phyloP scores from a whole-genome alignment of 2,113 vertebrate species.

The Raphicerus campestris region DNA sequence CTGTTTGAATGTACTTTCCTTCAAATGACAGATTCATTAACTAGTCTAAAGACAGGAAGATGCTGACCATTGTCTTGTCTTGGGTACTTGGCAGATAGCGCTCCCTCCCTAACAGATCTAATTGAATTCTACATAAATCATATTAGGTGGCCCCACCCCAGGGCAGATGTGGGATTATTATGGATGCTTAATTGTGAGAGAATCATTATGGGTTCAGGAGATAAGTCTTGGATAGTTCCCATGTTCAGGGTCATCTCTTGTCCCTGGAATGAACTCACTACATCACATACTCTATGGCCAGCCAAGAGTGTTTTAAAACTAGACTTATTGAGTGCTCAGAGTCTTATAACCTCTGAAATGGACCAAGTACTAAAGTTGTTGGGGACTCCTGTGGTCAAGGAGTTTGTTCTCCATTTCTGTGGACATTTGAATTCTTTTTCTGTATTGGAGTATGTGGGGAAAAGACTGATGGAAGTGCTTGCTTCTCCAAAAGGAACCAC shows the following conservation, averaged over 20 bases:
- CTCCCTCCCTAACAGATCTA: neutral
- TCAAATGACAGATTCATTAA: neutral
- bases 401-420: neutral
- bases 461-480: neutral
- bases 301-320: neutral
- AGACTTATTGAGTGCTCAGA: neutral
- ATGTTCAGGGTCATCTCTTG: neutral
- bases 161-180: neutral
- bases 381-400: neutral
- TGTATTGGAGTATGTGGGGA: neutral
- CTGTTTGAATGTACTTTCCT: neutral
- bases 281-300: neutral
- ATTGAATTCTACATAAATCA: neutral
- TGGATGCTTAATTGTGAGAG: neutral
- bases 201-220: neutral
- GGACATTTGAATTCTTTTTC: neutral
- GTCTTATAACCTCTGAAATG: neutral
- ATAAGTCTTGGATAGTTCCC: neutral
- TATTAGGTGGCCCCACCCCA: neutral
- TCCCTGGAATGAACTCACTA: neutral
- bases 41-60: neutral
- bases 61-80: neutral
- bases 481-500: neutral
- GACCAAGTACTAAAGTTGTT: neutral
- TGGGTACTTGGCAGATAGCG: accelerated